phyloP scores from a whole-genome alignment of 2,113 vertebrate species.

The Cyanistes caeruleus region DNA sequence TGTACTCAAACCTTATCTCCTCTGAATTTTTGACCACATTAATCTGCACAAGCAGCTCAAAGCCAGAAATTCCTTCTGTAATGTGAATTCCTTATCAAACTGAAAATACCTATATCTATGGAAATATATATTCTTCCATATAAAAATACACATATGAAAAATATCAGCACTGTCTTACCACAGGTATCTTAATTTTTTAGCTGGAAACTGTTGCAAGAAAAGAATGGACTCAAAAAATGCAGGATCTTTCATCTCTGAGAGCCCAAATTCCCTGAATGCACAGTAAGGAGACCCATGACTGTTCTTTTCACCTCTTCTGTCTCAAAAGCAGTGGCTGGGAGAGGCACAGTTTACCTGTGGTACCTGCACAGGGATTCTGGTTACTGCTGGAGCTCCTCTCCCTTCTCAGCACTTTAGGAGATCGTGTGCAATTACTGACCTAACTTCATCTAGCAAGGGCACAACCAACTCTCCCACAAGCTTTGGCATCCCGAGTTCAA shows the following conservation, averaged over 20 bases:
- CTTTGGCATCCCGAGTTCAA: not conserved
- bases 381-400: not conserved
- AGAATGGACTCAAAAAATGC: not conserved
- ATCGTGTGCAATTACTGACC: not conserved
- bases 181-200: not conserved
- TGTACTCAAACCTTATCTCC: not conserved
- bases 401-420: not conserved
- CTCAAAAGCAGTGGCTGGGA: not conserved
- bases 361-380: not conserved
- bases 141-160: not conserved
- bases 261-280: not conserved
- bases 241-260: not conserved
- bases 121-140: not conserved
- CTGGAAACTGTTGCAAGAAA: not conserved
- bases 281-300: fast-evolving
- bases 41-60: not conserved
- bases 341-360: not conserved
- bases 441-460: not conserved
- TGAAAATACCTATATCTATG: not conserved
- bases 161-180: not conserved
- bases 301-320: not conserved
- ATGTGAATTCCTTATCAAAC: not conserved
- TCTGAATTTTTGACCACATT: not conserved
- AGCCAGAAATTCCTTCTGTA: not conserved
- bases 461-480: not conserved